Evolutionary conservation across 2,113 vertebrate genomes (phyloP).

Genomic region (Prionailurus bengalensis): DNA sequence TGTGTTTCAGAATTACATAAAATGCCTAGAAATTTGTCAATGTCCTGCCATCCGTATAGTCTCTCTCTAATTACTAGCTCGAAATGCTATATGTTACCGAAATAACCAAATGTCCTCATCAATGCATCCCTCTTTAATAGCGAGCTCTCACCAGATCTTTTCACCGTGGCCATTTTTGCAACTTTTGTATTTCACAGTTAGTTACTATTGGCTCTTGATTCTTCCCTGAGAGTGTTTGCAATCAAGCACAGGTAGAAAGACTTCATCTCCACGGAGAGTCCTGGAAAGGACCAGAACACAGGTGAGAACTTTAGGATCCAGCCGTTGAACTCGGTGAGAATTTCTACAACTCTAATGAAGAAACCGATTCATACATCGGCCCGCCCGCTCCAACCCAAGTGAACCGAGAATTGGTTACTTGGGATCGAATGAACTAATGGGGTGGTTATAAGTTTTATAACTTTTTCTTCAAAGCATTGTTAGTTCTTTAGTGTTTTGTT

Average conservation of each 20-base stretch:
- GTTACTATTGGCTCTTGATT: rapidly evolving
- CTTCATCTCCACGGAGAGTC: background rate
- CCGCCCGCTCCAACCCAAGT: background rate
- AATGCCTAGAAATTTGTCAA: background rate
- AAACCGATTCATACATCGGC: background rate
- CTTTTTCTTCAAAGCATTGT: background rate
- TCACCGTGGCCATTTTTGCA: rapidly evolving
- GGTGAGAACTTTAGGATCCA: background rate
- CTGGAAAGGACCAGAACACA: background rate
- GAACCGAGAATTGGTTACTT: rapidly evolving
- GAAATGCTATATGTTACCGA: background rate
- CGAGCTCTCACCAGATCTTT: rapidly evolving
- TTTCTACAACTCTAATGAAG: background rate
- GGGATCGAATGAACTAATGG: background rate
- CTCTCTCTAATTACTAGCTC: background rate
- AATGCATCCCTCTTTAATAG: rapidly evolving
- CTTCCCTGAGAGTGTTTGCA: too few species aligned
- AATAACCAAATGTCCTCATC: background rate
- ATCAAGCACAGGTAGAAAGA: background rate
- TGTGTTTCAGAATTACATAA: background rate
- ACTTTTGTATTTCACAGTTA: rapidly evolving
- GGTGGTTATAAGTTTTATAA: too few species aligned
- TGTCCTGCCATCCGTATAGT: background rate
- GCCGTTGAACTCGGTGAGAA: background rate
- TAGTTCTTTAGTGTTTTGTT: too few species aligned